These are phyloP conservation scores for Eulithis prunata DNA, from an alignment of 2,888 invertebrate species.

Conservation along the genomic window DNA sequence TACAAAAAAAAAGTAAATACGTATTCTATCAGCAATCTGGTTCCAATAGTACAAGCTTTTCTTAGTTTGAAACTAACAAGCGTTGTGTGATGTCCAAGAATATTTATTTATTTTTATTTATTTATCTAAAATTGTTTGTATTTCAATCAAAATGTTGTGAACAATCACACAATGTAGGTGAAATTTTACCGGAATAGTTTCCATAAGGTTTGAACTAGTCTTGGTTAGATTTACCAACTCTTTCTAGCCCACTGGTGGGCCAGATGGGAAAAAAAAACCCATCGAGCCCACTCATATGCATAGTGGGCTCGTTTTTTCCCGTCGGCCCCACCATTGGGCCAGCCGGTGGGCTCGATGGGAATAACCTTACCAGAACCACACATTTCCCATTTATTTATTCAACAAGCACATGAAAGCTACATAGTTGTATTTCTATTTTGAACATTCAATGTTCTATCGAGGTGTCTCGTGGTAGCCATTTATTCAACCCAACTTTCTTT, in stretches of 20 bases:
- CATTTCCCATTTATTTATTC: constrained; percentile 6
- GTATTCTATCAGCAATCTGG: no score
- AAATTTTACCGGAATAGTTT: background rate
- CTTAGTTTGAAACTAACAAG: no score
- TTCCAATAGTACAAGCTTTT: no score
- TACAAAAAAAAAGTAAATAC: no score
- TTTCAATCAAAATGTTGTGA: background rate
- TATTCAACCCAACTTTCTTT: background rate
- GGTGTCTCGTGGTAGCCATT: constrained; percentile 5
- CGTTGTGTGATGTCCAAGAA: no score
- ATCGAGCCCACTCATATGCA: no score
- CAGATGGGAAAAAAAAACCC: no score
- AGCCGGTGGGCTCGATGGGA: no score
- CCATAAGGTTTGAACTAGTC: background rate
- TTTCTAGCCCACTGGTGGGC: no score
- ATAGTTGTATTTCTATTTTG: constrained; percentile 6
- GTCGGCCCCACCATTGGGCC: no score
- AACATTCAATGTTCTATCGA: constrained; percentile 9
- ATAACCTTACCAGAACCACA: constrained; percentile 1
- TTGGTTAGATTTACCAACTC: background rate
- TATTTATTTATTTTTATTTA: no score
- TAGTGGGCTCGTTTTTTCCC: no score
- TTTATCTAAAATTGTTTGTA: background rate
- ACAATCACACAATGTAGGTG: background rate
- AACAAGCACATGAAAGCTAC: background rate